These are phyloP conservation scores for Baronia brevicornis DNA, from an alignment of 2,888 invertebrate species.

Conservation along the genomic window DNA sequence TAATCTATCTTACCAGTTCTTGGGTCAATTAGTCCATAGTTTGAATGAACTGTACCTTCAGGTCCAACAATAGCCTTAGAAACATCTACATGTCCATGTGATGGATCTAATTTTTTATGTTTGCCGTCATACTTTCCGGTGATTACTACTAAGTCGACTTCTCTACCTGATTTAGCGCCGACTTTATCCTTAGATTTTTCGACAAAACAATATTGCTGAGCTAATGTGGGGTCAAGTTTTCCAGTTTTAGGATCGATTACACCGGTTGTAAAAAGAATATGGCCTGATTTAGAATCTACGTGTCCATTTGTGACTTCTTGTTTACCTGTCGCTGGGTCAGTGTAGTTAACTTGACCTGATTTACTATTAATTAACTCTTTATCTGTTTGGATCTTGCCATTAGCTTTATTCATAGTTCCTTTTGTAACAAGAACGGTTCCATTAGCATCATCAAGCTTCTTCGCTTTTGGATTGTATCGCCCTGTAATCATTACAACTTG, in stretches of 20 bases:
- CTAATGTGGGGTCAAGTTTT: conserved; percentile 78
- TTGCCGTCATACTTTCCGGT: conserved; percentile 78
- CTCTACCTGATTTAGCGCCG: conserved; percentile 61
- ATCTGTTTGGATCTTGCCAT: conserved; percentile 77
- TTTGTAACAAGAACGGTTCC: conserved; percentile 61
- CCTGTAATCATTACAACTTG: conserved; percentile 78
- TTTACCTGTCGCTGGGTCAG: conserved; percentile 78
- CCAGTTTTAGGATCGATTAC: conserved; percentile 81
- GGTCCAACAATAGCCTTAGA: conserved; percentile 77
- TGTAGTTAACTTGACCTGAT: conserved; percentile 76
- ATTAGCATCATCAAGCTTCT: conserved; percentile 75
- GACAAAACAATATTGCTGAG: conserved; percentile 80
- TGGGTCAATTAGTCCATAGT: conserved; percentile 80
- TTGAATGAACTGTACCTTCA: conserved; percentile 74
- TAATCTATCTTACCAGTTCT: conserved; percentile 78
- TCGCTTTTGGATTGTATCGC: conserved; percentile 73
- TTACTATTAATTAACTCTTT: conserved; percentile 81
- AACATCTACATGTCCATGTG: conserved; percentile 65
- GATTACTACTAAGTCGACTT: conserved; percentile 76
- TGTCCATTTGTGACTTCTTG: conserved; percentile 79
- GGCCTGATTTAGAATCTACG: conserved; percentile 79
- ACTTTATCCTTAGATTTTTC: conserved; percentile 75
- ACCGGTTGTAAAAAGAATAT: conserved; percentile 77
- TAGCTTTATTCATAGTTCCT: conserved; percentile 67
- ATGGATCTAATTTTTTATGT: conserved; percentile 62